Evolutionary conservation across 1,140 invertebrate genomes (phyloP).

Genomic region (Caenorhabditis elegans): WBcel235 BX284602.5:9028501-9029000

Average conservation of each 20-base stretch:
- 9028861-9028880: neutral
- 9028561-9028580: no score
- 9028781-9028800: no score
- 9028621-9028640: neutral
- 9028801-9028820: neutral
- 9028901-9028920: no score
- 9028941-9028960: no score
- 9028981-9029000: no score
- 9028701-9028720: conserved; percentile 8
- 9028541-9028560: no score
- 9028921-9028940: no score
- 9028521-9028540: no score
- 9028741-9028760: neutral
- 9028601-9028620: neutral
- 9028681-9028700: conserved; percentile 27
- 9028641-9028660: neutral
- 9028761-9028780: neutral
- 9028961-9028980: no score
- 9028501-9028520: neutral
- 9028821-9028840: neutral
- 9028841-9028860: neutral
- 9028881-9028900: no score
- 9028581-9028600: neutral
- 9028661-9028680: conserved; percentile 30
- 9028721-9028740: neutral